phyloP scores from a whole-genome alignment of 2,113 vertebrate genomes.

The Euleptes europaea region DNA sequence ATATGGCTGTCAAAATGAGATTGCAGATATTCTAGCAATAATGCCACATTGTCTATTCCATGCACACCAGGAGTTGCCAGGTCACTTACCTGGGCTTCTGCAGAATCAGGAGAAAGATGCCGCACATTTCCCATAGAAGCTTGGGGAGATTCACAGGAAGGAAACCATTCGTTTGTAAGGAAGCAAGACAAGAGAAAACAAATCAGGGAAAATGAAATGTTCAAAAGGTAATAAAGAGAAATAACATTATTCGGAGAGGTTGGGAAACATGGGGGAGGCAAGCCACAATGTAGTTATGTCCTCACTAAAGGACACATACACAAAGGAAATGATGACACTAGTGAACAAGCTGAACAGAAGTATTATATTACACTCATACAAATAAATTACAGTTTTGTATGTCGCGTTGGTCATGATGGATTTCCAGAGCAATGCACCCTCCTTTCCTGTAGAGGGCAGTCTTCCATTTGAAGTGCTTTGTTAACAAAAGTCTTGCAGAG shows the following conservation, averaged over 20 bases:
- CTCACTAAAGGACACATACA: no score
- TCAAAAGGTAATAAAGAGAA: constrained; percentile 33
- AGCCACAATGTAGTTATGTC: constrained; percentile 15
- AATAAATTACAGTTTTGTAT: neutral
- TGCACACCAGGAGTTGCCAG: constrained; percentile 31
- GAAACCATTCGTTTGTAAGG: constrained; percentile 32
- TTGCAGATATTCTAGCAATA: constrained; percentile 36
- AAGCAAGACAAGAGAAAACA: constrained; percentile 19
- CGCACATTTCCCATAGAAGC: constrained; percentile 17
- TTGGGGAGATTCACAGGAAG: constrained; percentile 50
- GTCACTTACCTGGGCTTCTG: constrained; percentile 34
- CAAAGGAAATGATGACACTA: no score
- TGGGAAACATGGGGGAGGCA: constrained; percentile 2
- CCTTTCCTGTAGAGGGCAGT: neutral
- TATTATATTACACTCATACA: neutral
- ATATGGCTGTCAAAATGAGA: constrained; percentile 26
- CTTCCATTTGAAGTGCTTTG: neutral
- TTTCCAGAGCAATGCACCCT: neutral
- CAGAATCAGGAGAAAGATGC: constrained; percentile 15
- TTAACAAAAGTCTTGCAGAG: neutral
- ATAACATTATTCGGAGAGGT: constrained; percentile 22
- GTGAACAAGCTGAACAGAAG: no score
- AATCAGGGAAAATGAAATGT: constrained; percentile 26
- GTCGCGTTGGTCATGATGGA: neutral
- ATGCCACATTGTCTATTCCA: constrained; percentile 26